phyloP scores from a whole-genome alignment of 2,113 vertebrate genomes.

The Nerophis lumbriciformis region DNA sequence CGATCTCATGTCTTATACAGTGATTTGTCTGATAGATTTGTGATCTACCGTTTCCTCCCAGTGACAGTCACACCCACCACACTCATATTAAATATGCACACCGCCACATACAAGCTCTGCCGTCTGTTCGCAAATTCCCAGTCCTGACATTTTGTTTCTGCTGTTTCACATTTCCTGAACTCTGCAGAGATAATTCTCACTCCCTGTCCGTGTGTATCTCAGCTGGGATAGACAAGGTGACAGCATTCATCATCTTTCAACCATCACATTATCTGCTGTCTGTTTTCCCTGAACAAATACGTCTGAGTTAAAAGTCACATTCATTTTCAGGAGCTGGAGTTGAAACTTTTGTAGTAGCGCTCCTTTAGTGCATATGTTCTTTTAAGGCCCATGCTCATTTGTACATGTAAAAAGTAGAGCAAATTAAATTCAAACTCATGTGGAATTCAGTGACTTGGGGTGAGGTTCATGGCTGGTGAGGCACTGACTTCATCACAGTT shows the following conservation, averaged over 20 bases:
- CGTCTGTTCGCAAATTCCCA: conserved; percentile 66
- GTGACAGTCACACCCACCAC: conserved; percentile 55
- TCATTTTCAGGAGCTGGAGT: conserved; percentile 18
- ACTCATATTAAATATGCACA: conserved; percentile 34
- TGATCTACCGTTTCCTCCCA: conserved; percentile 59
- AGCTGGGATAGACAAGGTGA: conserved; percentile 60
- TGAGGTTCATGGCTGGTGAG: too few species aligned
- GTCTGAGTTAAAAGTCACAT: conserved; percentile 24
- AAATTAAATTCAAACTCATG: background rate
- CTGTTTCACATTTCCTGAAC: conserved; percentile 47
- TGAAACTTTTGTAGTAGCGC: conserved; percentile 1
- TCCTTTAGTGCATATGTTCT: background rate
- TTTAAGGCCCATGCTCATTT: background rate
- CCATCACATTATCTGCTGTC: conserved; percentile 48
- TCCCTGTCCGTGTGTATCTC: conserved; percentile 23
- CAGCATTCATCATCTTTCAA: conserved; percentile 59
- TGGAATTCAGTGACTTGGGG: too few species aligned
- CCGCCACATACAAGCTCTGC: conserved; percentile 30
- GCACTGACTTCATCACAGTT: too few species aligned
- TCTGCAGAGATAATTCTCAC: conserved; percentile 40
- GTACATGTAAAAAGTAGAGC: background rate
- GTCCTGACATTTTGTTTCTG: conserved; percentile 55
- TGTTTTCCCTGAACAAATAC: conserved; percentile 37
- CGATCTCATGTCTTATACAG: conserved; percentile 61
- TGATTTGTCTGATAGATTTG: conserved; percentile 54